These are phyloP conservation scores for Aspidiotus destructor DNA, from an alignment of 2,888 invertebrate genomes.

Conservation along the genomic window DNA sequence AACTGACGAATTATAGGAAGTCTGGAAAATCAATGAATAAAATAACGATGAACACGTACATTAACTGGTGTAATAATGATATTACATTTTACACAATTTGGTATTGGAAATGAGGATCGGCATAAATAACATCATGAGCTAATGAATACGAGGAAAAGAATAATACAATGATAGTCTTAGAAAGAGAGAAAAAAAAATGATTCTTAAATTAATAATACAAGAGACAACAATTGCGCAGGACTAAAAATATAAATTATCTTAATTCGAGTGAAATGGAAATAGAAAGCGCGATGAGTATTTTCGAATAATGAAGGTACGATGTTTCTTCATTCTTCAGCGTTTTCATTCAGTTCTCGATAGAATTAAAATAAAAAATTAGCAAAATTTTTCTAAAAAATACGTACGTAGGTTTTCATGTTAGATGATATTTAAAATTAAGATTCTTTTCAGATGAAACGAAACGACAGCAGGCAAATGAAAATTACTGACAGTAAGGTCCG, in stretches of 20 bases:
- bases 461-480: no score
- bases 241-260: not conserved
- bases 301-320: not conserved
- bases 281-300: not conserved
- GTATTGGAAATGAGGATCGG: not conserved
- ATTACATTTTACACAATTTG: slow-evolving; percentile 1
- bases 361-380: not conserved
- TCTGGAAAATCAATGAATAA: no score
- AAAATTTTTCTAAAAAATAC: no score
- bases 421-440: no score
- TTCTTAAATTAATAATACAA: no score
- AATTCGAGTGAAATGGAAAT: not conserved
- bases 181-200: not conserved
- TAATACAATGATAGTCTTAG: not conserved
- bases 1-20: no score
- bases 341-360: not conserved
- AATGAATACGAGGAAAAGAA: not conserved
- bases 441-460: no score
- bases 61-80: not conserved
- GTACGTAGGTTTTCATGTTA: no score
- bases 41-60: no score
- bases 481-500: no score
- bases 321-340: not conserved
- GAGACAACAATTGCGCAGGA: no score
- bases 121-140: not conserved